Base-by-base conservation (phyloP, 2,113 vertebrate species). In the Recurvirostra avosetta region DNA sequence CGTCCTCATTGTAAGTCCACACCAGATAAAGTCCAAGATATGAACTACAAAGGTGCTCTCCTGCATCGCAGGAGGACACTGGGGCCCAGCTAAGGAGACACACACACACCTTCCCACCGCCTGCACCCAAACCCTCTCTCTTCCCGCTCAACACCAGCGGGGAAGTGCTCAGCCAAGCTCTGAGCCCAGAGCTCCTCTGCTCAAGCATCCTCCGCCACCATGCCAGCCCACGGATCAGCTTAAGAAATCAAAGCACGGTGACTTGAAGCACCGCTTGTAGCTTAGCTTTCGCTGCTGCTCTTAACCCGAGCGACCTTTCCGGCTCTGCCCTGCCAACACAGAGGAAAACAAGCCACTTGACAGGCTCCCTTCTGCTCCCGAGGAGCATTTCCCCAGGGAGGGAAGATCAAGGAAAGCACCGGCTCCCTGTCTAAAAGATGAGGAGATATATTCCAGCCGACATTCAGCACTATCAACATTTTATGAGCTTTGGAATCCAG, bases 401-500 rank as follows among this genome's bases (percentile, higher is more conserved):
- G 15, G 83, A 55, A 92, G 86, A 95, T 71, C 61, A 90, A 93
- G 81, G 86, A 19, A 90, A 72, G 68, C 66, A 81, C 62, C 34
- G 3, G 58, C 72, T 86, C 55, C 65, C 38, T 27, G 50, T 75
- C 93, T 95, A 73, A 90, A 88, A 81, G 84, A 96, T 77, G 70
- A 91, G 59, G 81, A 63, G 89, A 93, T 72, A 74, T 43, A 96
- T 94, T 95, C 91, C 75, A 53, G 79, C 47, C 10, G 52, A 93
- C 95, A 55, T 65, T 72, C 90, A 75, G 94, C 65, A 16, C 92
- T 85, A 92, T 68, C 95, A 85, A 83, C 88, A 7, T 91, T 97
- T 97, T 94, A 97, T 71, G 88, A 97, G 96, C 95, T 96, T 93
- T 92, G 96, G 95, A 97, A 97, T 91, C 59, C 94, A 93, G 93